Evolutionary conservation across 35 echinoderm and acorn worm species (phyloP).

Genomic region (Heliocidaris tuberculata): DNA sequence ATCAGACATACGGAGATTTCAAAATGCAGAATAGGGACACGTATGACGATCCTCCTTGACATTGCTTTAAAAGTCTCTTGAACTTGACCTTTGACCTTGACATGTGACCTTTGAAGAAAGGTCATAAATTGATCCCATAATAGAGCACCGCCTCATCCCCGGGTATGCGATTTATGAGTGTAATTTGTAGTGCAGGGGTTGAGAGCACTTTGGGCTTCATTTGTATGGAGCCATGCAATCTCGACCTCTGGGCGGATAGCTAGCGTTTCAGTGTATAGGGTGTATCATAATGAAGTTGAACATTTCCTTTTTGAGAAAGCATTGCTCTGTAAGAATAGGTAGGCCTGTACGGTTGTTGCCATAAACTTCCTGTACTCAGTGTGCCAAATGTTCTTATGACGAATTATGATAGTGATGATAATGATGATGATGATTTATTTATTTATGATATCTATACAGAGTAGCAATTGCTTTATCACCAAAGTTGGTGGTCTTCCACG

Average conservation of each 20-base stretch:
- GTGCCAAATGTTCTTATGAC: no score
- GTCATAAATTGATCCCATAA: constrained; percentile 27
- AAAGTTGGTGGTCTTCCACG: no score
- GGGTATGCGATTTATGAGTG: constrained; percentile 30
- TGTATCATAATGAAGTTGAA: neutral
- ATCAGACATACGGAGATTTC: no score
- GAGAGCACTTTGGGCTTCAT: constrained; percentile 15
- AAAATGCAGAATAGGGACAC: no score
- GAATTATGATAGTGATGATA: no score
- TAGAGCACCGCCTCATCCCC: neutral
- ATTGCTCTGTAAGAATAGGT: neutral
- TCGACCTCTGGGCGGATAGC: neutral
- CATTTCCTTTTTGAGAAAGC: neutral
- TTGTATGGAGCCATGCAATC: neutral
- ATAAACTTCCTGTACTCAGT: no score
- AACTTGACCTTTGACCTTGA: constrained; percentile 24
- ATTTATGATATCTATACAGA: no score
- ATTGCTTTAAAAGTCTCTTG: neutral
- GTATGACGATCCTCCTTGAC: neutral
- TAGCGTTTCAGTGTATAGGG: neutral
- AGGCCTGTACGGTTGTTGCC: no score
- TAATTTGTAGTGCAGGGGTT: neutral
- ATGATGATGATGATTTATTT: no score
- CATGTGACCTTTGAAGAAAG: neutral
- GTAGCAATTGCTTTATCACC: no score